Evolutionary conservation across 2,797 vertebrate species (phyloP).

Genomic region (Eidolon dupreanum): DNA sequence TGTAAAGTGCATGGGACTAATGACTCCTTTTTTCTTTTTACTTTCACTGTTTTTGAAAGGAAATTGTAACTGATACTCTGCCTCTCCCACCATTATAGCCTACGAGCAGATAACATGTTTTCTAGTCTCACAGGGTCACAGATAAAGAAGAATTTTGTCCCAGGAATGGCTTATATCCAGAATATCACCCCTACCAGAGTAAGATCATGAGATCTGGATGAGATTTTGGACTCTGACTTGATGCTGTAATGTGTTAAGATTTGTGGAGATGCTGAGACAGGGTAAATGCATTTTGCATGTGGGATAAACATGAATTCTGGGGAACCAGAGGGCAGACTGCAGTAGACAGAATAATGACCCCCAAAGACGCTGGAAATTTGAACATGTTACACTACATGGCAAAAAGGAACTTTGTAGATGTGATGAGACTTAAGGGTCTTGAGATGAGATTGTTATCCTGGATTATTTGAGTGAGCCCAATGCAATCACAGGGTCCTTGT

Average conservation of each 20-base stretch:
- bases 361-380: neutral
- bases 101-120: neutral
- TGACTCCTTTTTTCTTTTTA: neutral
- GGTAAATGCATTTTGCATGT: neutral
- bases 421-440: neutral
- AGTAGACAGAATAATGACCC: neutral
- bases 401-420: neutral
- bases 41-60: neutral
- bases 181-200: neutral
- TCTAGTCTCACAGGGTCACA: neutral
- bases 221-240: neutral
- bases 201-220: neutral
- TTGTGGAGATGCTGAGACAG: neutral
- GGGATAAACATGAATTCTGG: neutral
- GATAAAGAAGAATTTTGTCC: neutral
- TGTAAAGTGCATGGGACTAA: neutral
- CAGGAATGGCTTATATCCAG: neutral
- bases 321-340: neutral
- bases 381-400: neutral
- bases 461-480: neutral
- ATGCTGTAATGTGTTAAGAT: neutral
- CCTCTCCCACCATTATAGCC: neutral
- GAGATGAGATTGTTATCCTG: neutral
- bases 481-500: neutral
- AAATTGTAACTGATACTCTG: neutral